These are phyloP conservation scores for Microcebus griseorufus DNA, from an alignment of 2,113 vertebrate species.

Conservation along the genomic window DNA sequence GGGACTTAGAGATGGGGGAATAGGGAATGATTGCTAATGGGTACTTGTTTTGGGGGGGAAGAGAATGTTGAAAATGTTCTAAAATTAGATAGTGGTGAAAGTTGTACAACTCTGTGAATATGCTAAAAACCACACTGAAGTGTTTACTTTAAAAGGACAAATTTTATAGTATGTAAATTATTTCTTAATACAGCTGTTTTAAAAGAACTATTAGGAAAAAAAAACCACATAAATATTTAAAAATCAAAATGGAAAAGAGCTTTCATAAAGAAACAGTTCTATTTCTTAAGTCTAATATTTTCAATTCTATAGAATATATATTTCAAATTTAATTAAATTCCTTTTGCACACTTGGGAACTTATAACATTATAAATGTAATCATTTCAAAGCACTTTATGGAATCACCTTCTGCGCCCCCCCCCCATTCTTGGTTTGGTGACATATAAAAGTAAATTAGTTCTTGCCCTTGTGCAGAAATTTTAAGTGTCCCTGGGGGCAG, in stretches of 20 bases:
- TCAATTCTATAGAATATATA: background rate
- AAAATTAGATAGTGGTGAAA: background rate
- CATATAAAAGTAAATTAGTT: background rate
- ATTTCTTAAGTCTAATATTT: background rate
- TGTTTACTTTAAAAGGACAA: background rate
- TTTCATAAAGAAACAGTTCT: background rate
- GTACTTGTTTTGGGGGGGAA: background rate
- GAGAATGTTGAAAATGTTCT: background rate
- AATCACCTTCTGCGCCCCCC: background rate
- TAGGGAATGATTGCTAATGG: background rate
- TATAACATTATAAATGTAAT: background rate
- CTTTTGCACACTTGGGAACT: background rate
- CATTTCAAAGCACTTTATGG: background rate
- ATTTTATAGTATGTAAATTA: background rate
- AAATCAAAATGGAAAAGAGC: background rate
- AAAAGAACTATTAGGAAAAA: background rate
- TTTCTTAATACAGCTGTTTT: background rate
- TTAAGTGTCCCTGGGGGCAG: background rate
- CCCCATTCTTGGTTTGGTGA: background rate
- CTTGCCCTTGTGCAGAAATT: background rate
- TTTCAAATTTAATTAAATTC: constrained; percentile 33
- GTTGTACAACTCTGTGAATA: background rate
- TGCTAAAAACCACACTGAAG: background rate
- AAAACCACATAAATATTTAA: background rate
- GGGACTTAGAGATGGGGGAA: rapidly evolving